Evolutionary conservation across 1,140 invertebrate genomes (phyloP), one percentile per base, ranked within the genome.

Genomic region (Bombus huntii): DNA sequence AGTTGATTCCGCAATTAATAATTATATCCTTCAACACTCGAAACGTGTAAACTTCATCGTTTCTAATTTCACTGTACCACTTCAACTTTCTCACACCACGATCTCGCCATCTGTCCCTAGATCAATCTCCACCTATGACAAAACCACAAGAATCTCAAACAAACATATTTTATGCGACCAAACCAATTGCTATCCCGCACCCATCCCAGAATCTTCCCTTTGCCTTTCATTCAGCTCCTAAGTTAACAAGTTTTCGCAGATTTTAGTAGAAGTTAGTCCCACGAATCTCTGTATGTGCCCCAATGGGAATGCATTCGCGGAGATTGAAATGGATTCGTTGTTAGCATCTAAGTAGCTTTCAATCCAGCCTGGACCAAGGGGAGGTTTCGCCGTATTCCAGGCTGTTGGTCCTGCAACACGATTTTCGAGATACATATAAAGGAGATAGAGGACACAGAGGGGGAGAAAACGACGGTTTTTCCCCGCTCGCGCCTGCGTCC

Each of bases 301-400:
- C 65, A n/a, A n/a, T 37, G 28, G 42, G 53, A 25, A 13, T 53
- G 15, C 62, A n/a, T 70, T 13, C 37, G 70, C 8, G 2, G 15
- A 62, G 73, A 44, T 65, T 70, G 76, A 83, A 80, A 88, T 47
- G 44, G n/a, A 62, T 80, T 79, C 82, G 76, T 84, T 53, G 72
- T 85, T 85, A 81, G 66, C 72, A 66, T 44, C 57, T 74, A 68
- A 87, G 76, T 70, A 62, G 73, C 73, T 65, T 77, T 71, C 72
- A 81, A 87, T 88, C 53, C 31, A 53, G n/a, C 34, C 39, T 68
- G 31, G 28, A 10, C 53, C 28, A 22, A 57, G 70, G 73, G 83
- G 59, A 80, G 80, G 79, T 73, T 59, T 62, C 75, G 70, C 84
- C 78, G 90, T 89, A 90, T 90, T 86, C 83, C 89, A 87, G 88